Percentiles rank a stretch among this genome's conserved stretches.
Evolutionary conservation across 2,797 vertebrate species (phyloP).

Genomic region (Melanotaenia nigrans): DNA sequence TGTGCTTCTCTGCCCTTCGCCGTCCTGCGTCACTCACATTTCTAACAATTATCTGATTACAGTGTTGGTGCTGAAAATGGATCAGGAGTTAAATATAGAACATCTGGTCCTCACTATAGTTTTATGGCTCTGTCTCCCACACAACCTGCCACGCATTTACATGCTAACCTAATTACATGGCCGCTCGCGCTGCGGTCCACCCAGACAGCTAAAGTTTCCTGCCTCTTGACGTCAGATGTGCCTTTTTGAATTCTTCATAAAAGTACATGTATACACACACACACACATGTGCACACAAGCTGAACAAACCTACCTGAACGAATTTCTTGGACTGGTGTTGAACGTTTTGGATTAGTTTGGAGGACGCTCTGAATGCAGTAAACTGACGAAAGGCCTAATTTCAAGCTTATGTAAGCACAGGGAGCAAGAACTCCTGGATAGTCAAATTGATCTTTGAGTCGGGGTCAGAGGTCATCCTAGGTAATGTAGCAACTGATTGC

Average conservation of each 20-base stretch:
- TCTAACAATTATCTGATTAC: constrained; percentile 82
- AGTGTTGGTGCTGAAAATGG: constrained; percentile 73
- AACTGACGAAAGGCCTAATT: constrained; percentile 49
- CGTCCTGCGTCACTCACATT: constrained; percentile 73
- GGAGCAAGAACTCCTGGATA: constrained; percentile 8
- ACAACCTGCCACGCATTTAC: constrained; percentile 81
- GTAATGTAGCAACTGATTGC: constrained; percentile 7
- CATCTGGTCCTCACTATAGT: constrained; percentile 78
- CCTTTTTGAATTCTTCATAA: constrained; percentile 67
- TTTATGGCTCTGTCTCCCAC: constrained; percentile 79
- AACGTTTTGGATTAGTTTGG: constrained; percentile 37
- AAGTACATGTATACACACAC: constrained; percentile 8
- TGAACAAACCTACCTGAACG: constrained; percentile 41
- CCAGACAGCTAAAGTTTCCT: constrained; percentile 82
- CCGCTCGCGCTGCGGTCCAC: constrained; percentile 76
- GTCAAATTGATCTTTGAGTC: constrained; percentile 20
- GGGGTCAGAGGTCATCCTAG: constrained; percentile 26
- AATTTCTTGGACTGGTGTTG: constrained; percentile 36
- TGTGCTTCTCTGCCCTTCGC: constrained; percentile 51
- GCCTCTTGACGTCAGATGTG: constrained; percentile 80
- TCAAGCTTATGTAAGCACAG: constrained; percentile 12
- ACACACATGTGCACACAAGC: neutral
- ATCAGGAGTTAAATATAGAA: constrained; percentile 80
- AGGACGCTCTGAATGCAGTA: constrained; percentile 42
- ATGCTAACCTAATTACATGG: constrained; percentile 85